Evolutionary conservation across 1,140 invertebrate species (phyloP), one percentile per base, ranked within the genome.

Genomic region (Anthonomus grandis): DNA sequence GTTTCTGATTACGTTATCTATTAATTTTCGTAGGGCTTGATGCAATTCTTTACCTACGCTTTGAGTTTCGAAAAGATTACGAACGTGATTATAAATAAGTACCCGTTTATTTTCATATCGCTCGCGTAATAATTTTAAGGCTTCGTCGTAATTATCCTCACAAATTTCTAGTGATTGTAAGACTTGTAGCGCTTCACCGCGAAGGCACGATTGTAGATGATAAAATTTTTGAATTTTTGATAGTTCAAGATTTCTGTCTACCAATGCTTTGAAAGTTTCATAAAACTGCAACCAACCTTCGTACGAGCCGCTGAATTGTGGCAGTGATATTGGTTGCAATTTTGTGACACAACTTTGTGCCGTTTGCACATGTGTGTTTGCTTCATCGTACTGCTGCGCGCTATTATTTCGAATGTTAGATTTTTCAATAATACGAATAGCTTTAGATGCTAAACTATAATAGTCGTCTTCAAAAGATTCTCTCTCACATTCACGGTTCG

Each of bases 31-130:
- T 18, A 66, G 50, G 23, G 46, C 42, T 3, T n/a, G n/a, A n/a
- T n/a, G n/a, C n/a, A n/a, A n/a, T n/a, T n/a, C n/a, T n/a, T n/a
- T 65, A 18, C 9, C 15, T 15, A 70, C 45, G 18, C 22, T 23
- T 6, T 50, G 47, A 24, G 57, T 58, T 1, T 62, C 52, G 10
- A 66, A 53, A 2, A 69, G 34, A 15, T 52, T 42, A 17, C 57
- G 45, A 2, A 69, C 31, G 25, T 65, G 60, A 3, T 53, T 55
- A 9, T 63, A 27, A 2, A 63, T 56, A 2, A 68, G 59, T 12
- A 67, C 31, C 27, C 64, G 46, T 21, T 62, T 58, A 23, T 70
- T 68, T 44, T 70, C 47, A 44, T 64, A 72, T 27, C 66, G 38
- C 25, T 64, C 49, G 2, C 56, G 55, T 13, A 70, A 42, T 2